A percentile compares a stretch with the other conserved stretches of the same genome.
Conservation (phyloP, 37 sponge, comb jelly and placozoan species). For the Amphimedon queenslandica region DNA sequence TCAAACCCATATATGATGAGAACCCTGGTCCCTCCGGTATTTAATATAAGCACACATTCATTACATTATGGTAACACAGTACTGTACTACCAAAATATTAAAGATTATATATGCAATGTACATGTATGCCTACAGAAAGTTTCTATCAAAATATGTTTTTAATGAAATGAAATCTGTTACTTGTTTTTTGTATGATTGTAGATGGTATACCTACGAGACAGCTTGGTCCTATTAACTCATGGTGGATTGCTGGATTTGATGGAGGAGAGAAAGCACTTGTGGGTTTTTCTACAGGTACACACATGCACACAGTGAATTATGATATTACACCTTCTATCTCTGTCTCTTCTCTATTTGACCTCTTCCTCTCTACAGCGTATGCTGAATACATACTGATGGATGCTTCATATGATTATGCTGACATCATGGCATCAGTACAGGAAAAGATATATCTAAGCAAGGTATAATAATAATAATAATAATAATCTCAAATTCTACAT, state of each 20-base stretch:
- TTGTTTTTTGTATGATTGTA: not conserved
- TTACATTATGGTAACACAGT: too few relatives aligned
- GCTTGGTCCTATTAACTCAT: slow-evolving; percentile 73
- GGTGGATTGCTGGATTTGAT: too few relatives aligned
- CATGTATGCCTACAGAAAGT: not conserved
- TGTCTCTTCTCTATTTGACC: not conserved
- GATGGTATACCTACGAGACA: slow-evolving; percentile 60
- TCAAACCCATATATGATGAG: slow-evolving; percentile 94
- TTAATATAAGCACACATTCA: too few relatives aligned
- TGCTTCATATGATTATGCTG: slow-evolving; percentile 55
- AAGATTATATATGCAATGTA: too few relatives aligned
- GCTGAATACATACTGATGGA: slow-evolving; percentile 82
- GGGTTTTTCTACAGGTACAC: slow-evolving; percentile 82
- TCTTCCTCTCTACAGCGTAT: not conserved
- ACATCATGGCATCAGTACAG: slow-evolving; percentile 46
- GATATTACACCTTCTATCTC: not conserved
- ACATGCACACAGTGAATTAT: not conserved
- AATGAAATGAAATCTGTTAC: too few relatives aligned
- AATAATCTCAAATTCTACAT: too few relatives aligned
- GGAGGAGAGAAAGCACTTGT: slow-evolving; percentile 82
- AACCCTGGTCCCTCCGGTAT: slow-evolving; percentile 73
- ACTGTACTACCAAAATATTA: not conserved
- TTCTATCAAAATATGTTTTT: not conserved
- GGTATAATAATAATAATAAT: slow-evolving; percentile 16
- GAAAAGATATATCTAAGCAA: slow-evolving; percentile 75